phyloP scores from a whole-genome alignment of 2,888 invertebrate genomes.

The Sympetrum striolatum region DNA sequence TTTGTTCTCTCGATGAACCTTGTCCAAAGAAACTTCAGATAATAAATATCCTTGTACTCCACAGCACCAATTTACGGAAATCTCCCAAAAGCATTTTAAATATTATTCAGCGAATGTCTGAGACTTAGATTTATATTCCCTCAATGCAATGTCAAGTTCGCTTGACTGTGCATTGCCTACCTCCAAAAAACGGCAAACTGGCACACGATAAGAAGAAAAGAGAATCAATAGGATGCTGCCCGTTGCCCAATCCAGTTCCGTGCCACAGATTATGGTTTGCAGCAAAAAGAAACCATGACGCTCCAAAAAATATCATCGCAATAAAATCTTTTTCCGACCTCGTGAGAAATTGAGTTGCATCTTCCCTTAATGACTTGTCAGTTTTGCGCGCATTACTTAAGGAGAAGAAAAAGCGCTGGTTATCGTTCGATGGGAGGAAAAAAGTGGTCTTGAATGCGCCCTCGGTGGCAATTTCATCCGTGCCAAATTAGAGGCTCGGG shows the following conservation, averaged over 20 bases:
- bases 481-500: conserved; percentile 8
- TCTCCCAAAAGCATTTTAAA: too few relatives aligned
- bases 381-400: conserved; percentile 19
- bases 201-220: neutral
- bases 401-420: neutral
- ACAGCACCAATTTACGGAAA: too few relatives aligned
- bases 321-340: neutral
- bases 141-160: too few relatives aligned
- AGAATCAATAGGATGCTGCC: neutral
- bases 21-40: too few relatives aligned
- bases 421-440: neutral
- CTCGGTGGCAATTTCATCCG: conserved; percentile 30
- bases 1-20: too few relatives aligned
- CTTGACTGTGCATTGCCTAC: too few relatives aligned
- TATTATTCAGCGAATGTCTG: too few relatives aligned
- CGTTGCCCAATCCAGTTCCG: neutral
- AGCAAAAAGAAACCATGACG: too few relatives aligned
- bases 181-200: neutral
- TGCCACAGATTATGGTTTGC: too few relatives aligned
- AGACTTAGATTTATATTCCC: too few relatives aligned
- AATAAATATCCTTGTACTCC: too few relatives aligned
- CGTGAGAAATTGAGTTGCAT: conserved; percentile 29
- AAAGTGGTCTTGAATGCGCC: neutral
- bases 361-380: conserved; percentile 30
- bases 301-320: neutral